Conservation (phyloP, 2,888 invertebrate species). For the Eustalomyia histrio region DNA sequence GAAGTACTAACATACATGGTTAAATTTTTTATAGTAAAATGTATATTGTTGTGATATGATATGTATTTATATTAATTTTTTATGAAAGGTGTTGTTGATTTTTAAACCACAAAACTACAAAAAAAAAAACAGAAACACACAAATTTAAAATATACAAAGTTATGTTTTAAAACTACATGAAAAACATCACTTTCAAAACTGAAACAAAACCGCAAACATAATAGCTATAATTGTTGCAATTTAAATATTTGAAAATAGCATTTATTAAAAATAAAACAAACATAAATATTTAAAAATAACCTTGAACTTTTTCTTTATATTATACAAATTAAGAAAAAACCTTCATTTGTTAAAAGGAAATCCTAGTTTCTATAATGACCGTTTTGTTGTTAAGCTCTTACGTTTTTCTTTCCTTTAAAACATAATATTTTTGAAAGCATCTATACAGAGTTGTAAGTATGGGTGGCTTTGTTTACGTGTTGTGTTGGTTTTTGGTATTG, state of each 20-base stretch:
- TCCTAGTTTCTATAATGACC: neutral
- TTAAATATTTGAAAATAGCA: neutral
- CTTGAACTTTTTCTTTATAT: neutral
- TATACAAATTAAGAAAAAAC: neutral
- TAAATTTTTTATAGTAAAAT: too few species aligned
- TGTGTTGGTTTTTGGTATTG: conserved; percentile 23
- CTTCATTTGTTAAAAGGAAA: neutral
- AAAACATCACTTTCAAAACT: neutral
- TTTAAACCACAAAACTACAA: neutral
- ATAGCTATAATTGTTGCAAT: neutral
- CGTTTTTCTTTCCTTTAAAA: neutral
- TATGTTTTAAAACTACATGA: neutral
- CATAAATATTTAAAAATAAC: neutral
- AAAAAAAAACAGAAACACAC: neutral
- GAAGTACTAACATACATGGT: too few species aligned
- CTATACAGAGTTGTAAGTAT: too few species aligned
- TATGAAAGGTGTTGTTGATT: too few species aligned
- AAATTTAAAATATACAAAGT: neutral
- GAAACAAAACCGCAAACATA: conserved; percentile 2
- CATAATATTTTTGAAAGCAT: too few species aligned
- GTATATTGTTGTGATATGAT: too few species aligned
- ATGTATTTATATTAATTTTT: too few species aligned
- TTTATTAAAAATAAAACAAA: too few species aligned
- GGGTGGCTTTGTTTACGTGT: neutral
- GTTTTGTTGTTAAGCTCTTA: neutral